Percentiles rank a stretch among this genome's conserved stretches.
Evolutionary conservation across 2,797 vertebrate species (phyloP).

Genomic region (Pangasius macronema): DNA sequence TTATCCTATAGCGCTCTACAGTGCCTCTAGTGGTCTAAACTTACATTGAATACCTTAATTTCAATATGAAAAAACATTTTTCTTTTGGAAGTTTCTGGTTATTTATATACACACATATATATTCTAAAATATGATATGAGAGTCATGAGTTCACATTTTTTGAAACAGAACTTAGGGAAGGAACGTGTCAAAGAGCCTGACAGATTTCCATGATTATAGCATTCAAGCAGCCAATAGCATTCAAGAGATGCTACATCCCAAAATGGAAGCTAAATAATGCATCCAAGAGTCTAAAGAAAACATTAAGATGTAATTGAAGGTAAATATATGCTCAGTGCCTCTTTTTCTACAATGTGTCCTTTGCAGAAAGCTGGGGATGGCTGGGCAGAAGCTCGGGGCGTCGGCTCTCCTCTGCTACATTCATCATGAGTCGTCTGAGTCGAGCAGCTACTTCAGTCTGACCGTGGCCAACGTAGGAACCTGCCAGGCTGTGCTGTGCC

Average conservation of each 20-base stretch:
- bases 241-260: neutral
- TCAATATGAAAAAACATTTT: neutral
- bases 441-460: slow-evolving; percentile 82
- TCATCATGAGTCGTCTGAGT: slow-evolving; percentile 82
- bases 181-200: neutral
- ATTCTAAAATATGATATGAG: neutral
- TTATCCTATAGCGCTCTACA: neutral
- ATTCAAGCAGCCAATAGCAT: too few relatives aligned
- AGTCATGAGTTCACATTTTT: neutral
- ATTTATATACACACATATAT: too few relatives aligned
- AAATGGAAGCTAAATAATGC: neutral
- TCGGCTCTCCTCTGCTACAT: slow-evolving; percentile 94
- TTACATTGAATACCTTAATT: neutral
- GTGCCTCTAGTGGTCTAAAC: neutral
- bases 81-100: too few relatives aligned
- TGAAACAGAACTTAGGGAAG: neutral
- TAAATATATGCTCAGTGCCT: neutral
- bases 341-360: neutral
- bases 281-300: neutral
- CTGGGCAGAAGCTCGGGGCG: slow-evolving; percentile 94
- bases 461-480: slow-evolving; percentile 93
- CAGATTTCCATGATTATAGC: too few relatives aligned
- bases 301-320: neutral
- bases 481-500: slow-evolving; percentile 90
- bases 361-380: slow-evolving; percentile 92